phyloP scores from a whole-genome alignment of 2,113 vertebrate species.

The Sigmodon hispidus region DNA sequence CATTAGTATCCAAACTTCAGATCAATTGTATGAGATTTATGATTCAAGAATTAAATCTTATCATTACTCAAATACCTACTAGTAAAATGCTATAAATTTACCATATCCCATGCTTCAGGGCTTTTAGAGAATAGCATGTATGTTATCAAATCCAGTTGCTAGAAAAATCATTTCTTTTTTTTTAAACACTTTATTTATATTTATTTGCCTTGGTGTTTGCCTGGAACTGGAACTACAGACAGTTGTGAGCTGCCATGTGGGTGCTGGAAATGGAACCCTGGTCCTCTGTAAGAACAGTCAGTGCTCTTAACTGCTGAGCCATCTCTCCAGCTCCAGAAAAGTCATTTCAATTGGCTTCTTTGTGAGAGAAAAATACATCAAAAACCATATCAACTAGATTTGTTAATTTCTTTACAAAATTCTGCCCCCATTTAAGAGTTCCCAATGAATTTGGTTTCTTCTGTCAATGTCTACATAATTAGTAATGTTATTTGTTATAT shows the following conservation, averaged over 20 bases:
- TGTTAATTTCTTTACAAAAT: background rate
- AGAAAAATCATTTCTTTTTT: background rate
- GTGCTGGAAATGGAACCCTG: no score
- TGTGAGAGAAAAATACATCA: background rate
- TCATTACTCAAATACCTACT: background rate
- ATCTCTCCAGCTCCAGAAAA: no score
- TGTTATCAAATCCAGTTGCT: background rate
- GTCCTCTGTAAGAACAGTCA: no score
- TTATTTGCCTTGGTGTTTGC: no score
- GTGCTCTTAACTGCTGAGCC: no score
- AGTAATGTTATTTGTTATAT: background rate
- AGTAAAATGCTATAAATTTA: background rate
- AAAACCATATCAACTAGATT: background rate
- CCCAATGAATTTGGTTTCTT: background rate
- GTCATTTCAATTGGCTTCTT: background rate
- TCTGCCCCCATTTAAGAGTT: background rate
- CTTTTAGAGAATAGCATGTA: background rate
- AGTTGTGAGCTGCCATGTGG: no score
- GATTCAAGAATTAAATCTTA: background rate
- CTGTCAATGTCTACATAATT: background rate
- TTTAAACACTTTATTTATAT: no score
- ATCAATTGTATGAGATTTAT: constrained; percentile 19
- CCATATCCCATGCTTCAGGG: background rate
- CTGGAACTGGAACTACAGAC: no score
- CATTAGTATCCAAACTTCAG: background rate